Percentiles rank a stretch among this genome's conserved stretches.
Conservation (phyloP, 2,797 vertebrate genomes). For the Synanceia verrucosa region DNA sequence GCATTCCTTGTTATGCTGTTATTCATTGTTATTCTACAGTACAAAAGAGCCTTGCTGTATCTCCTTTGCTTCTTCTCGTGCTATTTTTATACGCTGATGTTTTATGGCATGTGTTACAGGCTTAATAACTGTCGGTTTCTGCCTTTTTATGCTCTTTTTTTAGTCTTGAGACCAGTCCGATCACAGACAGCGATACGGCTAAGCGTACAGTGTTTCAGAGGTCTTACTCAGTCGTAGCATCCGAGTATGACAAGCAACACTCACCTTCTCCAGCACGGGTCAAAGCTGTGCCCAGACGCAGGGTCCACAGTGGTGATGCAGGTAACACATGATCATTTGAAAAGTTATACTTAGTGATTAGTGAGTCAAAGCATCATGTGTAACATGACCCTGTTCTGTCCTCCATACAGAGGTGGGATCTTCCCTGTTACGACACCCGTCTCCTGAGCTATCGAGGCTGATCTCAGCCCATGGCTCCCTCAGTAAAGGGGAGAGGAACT, state of each 20-base stretch:
- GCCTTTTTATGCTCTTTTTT: slow-evolving; percentile 20
- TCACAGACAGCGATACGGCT: slow-evolving; percentile 96
- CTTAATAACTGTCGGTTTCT: slow-evolving; percentile 1
- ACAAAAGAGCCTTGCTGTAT: background rate
- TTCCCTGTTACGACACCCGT: slow-evolving; percentile 96
- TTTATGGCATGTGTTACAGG: background rate
- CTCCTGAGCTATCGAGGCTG: slow-evolving; percentile 96
- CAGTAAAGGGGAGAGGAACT: slow-evolving; percentile 98
- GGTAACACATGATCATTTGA: slow-evolving; percentile 75
- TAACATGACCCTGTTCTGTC: background rate
- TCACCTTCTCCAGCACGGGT: slow-evolving; percentile 94
- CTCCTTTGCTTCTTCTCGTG: background rate
- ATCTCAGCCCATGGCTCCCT: slow-evolving; percentile 98
- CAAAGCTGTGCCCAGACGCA: slow-evolving; percentile 95
- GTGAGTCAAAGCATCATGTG: background rate
- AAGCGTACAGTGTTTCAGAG: slow-evolving; percentile 98
- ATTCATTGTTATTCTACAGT: background rate
- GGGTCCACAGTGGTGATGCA: slow-evolving; percentile 98
- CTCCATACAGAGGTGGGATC: slow-evolving; percentile 92
- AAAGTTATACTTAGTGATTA: background rate
- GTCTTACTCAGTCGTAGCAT: slow-evolving; percentile 98
- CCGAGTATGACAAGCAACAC: slow-evolving; percentile 98
- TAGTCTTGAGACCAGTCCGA: slow-evolving; percentile 97
- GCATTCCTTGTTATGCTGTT: background rate
- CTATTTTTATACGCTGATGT: background rate